A percentile compares a stretch with the other conserved stretches of the same genome.
Evolutionary conservation across 2,113 vertebrate genomes (phyloP).

Genomic region (Solenodon paradoxus): DNA sequence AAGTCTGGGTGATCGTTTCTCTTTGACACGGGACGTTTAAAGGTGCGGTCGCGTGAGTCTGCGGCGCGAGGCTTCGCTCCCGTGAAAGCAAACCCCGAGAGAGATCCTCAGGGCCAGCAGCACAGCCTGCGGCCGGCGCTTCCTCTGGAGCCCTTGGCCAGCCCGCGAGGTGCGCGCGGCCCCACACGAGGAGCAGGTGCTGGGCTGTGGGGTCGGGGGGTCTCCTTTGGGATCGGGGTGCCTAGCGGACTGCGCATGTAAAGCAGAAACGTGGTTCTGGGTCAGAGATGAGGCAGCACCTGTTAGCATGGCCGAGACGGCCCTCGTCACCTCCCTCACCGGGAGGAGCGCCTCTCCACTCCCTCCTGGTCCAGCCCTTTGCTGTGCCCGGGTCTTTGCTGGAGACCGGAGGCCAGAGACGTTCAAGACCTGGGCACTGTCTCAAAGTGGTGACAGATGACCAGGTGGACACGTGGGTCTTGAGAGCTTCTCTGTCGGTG

Average conservation of each 20-base stretch:
- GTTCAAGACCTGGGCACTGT: background rate
- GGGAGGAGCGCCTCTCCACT: too few relatives aligned
- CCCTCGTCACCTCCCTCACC: background rate
- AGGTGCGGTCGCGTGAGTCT: background rate
- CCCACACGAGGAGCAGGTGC: background rate
- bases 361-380: too few relatives aligned
- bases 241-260: too few relatives aligned
- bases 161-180: too few relatives aligned
- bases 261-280: background rate
- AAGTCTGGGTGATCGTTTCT: background rate
- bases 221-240: too few relatives aligned
- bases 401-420: background rate
- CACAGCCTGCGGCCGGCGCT: too few relatives aligned
- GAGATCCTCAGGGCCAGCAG: background rate
- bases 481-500: background rate
- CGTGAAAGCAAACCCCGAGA: background rate
- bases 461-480: too few relatives aligned
- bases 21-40: background rate
- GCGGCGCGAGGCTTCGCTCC: background rate
- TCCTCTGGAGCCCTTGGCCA: too few relatives aligned
- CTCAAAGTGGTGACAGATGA: background rate
- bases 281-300: rapidly evolving
- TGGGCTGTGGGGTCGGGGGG: background rate
- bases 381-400: background rate
- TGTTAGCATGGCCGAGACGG: background rate